Evolutionary conservation across 2,113 vertebrate genomes (phyloP).

Genomic region (Ardeotis arabs): DNA sequence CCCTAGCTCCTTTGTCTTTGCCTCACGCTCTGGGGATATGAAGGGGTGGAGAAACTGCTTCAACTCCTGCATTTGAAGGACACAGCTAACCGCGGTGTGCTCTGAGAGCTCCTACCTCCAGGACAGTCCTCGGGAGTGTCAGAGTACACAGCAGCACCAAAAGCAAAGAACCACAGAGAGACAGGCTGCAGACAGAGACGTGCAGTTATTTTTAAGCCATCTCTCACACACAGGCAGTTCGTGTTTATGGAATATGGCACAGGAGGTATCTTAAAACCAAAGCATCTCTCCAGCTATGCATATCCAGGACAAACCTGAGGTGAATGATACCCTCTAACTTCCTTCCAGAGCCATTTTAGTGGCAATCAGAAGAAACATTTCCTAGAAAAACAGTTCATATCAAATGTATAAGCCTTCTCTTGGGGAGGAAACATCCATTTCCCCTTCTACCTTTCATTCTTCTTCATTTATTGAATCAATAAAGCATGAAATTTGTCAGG

Average conservation of each 20-base stretch:
- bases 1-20: not conserved
- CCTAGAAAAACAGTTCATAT: not conserved
- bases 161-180: not conserved
- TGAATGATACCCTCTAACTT: not conserved
- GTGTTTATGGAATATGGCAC: not conserved
- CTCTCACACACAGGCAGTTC: not conserved
- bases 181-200: not conserved
- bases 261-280: not conserved
- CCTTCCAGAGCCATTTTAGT: not conserved
- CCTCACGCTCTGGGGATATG: not conserved
- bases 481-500: conserved; percentile 21
- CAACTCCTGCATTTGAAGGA: not conserved
- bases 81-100: not conserved
- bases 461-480: not conserved
- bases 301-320: not conserved
- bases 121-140: not conserved
- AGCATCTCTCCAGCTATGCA: not conserved
- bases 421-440: conserved; percentile 32
- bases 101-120: not conserved
- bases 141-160: not conserved
- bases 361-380: conserved; percentile 1
- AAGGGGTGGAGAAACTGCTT: not conserved
- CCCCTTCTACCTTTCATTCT: conserved; percentile 36
- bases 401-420: conserved; percentile 27
- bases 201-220: not conserved